Evolutionary conservation across 2,113 vertebrate genomes (phyloP).

Genomic region (Bagarius yarrelli): DNA sequence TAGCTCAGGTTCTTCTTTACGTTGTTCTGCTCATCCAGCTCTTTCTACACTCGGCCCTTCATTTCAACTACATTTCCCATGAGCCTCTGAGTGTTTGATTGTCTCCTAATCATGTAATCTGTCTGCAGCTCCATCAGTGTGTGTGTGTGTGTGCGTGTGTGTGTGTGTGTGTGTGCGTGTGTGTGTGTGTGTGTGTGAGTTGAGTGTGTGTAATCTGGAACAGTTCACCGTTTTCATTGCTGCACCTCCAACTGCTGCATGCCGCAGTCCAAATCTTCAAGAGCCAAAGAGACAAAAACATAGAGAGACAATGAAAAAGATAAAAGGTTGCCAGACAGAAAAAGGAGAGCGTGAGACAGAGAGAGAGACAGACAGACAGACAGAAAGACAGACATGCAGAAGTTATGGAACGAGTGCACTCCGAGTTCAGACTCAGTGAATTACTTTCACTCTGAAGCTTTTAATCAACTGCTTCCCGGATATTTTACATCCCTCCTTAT

Average conservation of each 20-base stretch:
- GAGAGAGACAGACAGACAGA: constrained; percentile 43
- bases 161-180: neutral
- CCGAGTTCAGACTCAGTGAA: constrained; percentile 64
- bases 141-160: neutral
- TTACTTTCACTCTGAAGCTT: constrained; percentile 72
- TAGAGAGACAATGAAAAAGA: neutral
- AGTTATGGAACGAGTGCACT: constrained; percentile 65
- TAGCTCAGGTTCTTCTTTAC: too few species aligned
- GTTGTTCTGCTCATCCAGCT: neutral
- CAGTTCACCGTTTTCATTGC: neutral
- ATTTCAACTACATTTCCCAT: constrained; percentile 22
- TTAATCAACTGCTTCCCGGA: constrained; percentile 70
- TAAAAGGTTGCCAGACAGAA: neutral
- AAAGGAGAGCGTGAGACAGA: constrained; percentile 43
- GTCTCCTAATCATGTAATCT: neutral
- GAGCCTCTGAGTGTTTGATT: neutral
- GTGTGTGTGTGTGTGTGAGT: neutral
- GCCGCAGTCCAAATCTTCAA: too few species aligned
- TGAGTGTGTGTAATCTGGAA: constrained; percentile 16
- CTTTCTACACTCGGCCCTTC: neutral
- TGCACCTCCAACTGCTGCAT: too few species aligned
- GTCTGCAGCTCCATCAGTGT: constrained; percentile 12
- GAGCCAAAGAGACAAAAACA: neutral
- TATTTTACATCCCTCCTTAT: constrained; percentile 59
- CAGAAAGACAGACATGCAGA: constrained; percentile 46